Evolutionary conservation across 1,140 invertebrate species (phyloP).

Genomic region (Reticulitermes speratus): DNA sequence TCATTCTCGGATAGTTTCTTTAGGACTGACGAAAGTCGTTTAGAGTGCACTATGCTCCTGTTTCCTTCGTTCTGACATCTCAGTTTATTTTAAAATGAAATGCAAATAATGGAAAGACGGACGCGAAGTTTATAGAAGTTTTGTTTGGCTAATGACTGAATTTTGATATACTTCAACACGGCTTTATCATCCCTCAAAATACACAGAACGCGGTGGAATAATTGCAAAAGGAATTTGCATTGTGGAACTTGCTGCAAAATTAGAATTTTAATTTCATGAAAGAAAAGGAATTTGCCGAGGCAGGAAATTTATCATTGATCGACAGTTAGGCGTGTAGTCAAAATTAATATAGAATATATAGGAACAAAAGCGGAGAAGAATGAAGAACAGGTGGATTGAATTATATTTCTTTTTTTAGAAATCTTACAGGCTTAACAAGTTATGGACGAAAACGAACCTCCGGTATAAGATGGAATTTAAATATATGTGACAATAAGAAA

Average conservation of each 20-base stretch:
- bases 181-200: neutral
- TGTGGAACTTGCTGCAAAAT: neutral
- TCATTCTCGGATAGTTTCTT: too few species aligned
- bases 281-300: neutral
- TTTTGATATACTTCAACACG: neutral
- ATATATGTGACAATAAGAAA: too few species aligned
- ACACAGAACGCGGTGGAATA: neutral
- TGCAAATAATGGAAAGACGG: slow-evolving; percentile 11
- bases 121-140: neutral
- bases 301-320: neutral
- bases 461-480: too few species aligned
- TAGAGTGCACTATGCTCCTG: neutral
- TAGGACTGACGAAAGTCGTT: too few species aligned
- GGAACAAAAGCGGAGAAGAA: too few species aligned
- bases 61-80: neutral
- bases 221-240: neutral
- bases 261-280: slow-evolving; percentile 10
- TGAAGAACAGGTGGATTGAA: too few species aligned
- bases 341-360: too few species aligned
- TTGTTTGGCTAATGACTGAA: slow-evolving; percentile 18
- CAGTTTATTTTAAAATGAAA: neutral
- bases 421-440: too few species aligned
- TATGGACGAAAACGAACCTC: too few species aligned
- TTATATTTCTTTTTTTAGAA: too few species aligned
- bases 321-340: neutral